Base-by-base conservation (phyloP, 2,797 vertebrate genomes). In the Crocodylus rhombifer region DNA sequence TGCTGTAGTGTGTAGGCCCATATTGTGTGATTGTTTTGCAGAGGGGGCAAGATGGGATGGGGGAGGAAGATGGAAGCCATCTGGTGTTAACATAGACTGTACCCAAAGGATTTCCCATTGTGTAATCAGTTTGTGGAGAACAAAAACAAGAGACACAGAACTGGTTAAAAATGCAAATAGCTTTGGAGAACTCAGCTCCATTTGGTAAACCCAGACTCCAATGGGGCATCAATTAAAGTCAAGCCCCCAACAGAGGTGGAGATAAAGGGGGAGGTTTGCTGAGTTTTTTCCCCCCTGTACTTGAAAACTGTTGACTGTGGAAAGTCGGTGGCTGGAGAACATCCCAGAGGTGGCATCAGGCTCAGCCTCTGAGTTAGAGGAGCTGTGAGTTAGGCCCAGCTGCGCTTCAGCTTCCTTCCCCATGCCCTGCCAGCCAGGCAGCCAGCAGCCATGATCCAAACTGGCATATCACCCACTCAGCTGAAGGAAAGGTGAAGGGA, bases 311-410 rank as follows among this genome's bases (percentile, higher is more conserved):
- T 89, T 88, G 77, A 73, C 86, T 94, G 17, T 2, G 1, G 20
- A 62, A 86, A 87, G 63, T 55, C 74, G 81, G 61, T 91, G 79
- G 84, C 88, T 63, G 89, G 89, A 96, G 87, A 78, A 42, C 91
- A 80, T 94, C 0, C 11, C 80, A 78, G 84, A 82, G 95, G 75
- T 0, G 0, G 79, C 88, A 89, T 83, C 3, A 0, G 18, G 4
- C 82, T 84, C 77, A 20, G 55, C 36, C 78, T 80, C 92, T 96
- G 91, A 84, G 80, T 82, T 77, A 86, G 78, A 92, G 80, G 92
- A 86, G 51, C 61, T 83, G 88, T 80, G 42, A 80, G 82, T 79
- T 86, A 86, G 77, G 63, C 69, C 89, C 36, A 64, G 63, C 67
- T 73, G 73, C 83, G 79, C 85, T 82, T 93, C 63, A 1, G 3